Base-by-base conservation (phyloP, 2,888 invertebrate genomes). In the Ectemnius cavifrons region DNA sequence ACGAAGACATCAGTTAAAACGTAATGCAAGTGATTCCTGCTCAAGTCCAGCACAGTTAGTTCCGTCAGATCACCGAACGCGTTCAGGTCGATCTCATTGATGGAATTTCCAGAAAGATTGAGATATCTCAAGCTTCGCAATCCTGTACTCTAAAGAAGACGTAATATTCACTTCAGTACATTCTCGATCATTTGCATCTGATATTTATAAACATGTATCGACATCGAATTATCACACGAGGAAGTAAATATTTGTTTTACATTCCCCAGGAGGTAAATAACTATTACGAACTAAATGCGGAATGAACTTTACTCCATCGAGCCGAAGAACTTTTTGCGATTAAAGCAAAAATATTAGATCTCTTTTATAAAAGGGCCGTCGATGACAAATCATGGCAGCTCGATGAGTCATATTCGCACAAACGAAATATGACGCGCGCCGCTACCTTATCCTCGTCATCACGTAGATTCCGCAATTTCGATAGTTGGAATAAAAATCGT, bases 31-130 rank as follows among this genome's bases (percentile, higher is more conserved):
- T 89, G 88, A 84, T 93, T 93, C 63, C 81, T 81, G 28, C 92
- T 92, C 71, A 93, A 79, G 75, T 93, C 92, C 27, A 93, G 84
- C 49, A 91, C 88, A 8, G 90, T 86, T 8, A 93, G 89, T 66
- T 92, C 90, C 3, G 88, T 77, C 64, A 92, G 86, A 2, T 91
- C 91, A 46, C 86, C 86, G 75, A 93, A 93, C 2, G 92, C 92
- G 28, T 87, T 85, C 1, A 89, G 75, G 13, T 88, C 90, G 57
- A 93, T 90, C 61, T 91, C 89, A 5, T 84, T 89, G 78, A 93
- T 92, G 4, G 89, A 84, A 78, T 93, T 93, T 60, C 85, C 79
- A 1, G 91, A 89, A 6, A 93, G 84, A 73, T 91, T 89, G 6
- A 93, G 84, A 57, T 91, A 88, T 60, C 83, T 89, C 4, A 91